phyloP scores from a whole-genome alignment of 2,797 vertebrate species.

The Sebastolobus alascanus region DNA sequence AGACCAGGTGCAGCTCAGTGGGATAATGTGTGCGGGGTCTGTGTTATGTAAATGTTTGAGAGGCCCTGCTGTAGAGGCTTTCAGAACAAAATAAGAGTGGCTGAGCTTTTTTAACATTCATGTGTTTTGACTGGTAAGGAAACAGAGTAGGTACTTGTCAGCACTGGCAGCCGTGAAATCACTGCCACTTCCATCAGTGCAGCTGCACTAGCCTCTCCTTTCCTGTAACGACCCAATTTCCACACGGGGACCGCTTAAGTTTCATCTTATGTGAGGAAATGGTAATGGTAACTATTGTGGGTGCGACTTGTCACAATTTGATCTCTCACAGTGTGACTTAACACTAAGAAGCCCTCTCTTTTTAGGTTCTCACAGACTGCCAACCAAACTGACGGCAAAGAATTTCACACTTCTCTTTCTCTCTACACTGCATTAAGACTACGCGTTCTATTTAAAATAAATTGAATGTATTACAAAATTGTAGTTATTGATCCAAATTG shows the following conservation, averaged over 20 bases:
- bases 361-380: slow-evolving; percentile 28
- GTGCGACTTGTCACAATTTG: slow-evolving; percentile 22
- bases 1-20: background rate
- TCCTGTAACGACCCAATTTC: slow-evolving; percentile 39
- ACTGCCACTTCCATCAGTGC: slow-evolving; percentile 20
- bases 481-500: background rate
- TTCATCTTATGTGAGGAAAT: slow-evolving; percentile 33
- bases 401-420: background rate
- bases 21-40: slow-evolving; percentile 26
- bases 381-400: slow-evolving; percentile 21
- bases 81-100: slow-evolving; percentile 19
- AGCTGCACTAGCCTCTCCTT: slow-evolving; percentile 16
- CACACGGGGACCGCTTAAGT: slow-evolving; percentile 17
- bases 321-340: slow-evolving; percentile 41
- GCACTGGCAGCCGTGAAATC: slow-evolving; percentile 42
- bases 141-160: slow-evolving; percentile 44
- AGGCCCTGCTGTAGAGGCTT: slow-evolving; percentile 8
- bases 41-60: slow-evolving; percentile 29
- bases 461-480: background rate
- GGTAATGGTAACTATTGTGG: slow-evolving; percentile 25
- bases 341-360: background rate
- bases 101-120: slow-evolving; percentile 30
- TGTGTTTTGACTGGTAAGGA: slow-evolving; percentile 52
- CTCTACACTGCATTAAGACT: background rate
- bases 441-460: background rate